phyloP scores from a whole-genome alignment of 2,113 vertebrate species.

The Sinosuthora webbiana region DNA sequence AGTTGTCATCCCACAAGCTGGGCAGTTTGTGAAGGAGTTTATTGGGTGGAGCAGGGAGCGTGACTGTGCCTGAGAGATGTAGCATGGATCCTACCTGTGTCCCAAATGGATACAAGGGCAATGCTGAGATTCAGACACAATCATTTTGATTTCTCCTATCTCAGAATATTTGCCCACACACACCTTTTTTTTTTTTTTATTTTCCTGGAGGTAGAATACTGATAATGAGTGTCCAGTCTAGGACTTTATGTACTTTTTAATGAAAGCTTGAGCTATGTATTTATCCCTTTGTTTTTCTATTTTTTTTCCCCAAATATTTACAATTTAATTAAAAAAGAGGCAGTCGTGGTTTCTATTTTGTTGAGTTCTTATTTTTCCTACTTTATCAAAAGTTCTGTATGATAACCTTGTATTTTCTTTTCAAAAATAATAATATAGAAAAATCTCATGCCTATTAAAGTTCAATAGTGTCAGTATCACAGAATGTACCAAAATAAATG shows the following conservation, averaged over 20 bases:
- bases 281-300: neutral
- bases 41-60: neutral
- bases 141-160: neutral
- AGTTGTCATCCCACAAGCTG: neutral
- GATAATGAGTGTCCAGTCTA: neutral
- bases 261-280: neutral
- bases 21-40: neutral
- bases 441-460: neutral
- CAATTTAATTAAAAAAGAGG: neutral
- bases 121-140: neutral
- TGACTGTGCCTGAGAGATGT: rapidly evolving
- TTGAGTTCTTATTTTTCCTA: neutral
- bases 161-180: neutral
- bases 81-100: neutral
- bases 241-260: neutral
- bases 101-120: neutral
- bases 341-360: neutral
- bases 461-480: neutral
- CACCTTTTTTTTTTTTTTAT: neutral
- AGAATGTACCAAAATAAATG: neutral
- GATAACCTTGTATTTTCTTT: neutral
- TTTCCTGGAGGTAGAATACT: neutral
- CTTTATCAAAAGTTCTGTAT: neutral
- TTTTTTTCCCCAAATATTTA: neutral
- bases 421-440: neutral